phyloP scores from a whole-genome alignment of 2,797 vertebrate genomes.

The Varecia variegata region DNA sequence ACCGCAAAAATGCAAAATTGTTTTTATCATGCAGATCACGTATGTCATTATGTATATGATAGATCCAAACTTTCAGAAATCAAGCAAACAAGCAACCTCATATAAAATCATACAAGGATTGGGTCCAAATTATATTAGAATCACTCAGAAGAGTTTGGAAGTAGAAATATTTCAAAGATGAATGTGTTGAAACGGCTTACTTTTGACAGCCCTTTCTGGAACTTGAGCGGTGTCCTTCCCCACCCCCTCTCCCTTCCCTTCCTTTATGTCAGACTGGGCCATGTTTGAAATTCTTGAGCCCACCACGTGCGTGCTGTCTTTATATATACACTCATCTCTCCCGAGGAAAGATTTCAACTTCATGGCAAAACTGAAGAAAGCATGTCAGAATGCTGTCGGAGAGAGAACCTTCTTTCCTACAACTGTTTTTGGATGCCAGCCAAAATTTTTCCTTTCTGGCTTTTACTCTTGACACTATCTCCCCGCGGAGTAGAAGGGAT shows the following conservation, averaged over 20 bases:
- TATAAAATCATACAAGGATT: conserved; percentile 32
- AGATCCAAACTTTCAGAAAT: background rate
- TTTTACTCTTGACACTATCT: conserved; percentile 82
- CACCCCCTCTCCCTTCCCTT: background rate
- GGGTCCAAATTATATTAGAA: conserved; percentile 67
- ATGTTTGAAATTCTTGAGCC: conserved; percentile 79
- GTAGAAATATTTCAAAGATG: conserved; percentile 76
- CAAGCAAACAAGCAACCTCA: conserved; percentile 64
- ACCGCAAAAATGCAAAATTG: conserved; percentile 30
- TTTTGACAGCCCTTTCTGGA: conserved; percentile 75
- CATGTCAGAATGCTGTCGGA: conserved; percentile 71
- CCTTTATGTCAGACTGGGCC: conserved; percentile 65
- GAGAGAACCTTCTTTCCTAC: conserved; percentile 72
- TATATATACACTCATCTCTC: conserved; percentile 75
- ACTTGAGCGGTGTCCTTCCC: background rate
- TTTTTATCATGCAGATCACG: conserved; percentile 35
- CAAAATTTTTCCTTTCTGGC: conserved; percentile 76
- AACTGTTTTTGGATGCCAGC: conserved; percentile 80
- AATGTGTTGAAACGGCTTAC: conserved; percentile 70
- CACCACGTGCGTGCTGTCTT: conserved; percentile 49
- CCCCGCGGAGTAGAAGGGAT: conserved; percentile 67
- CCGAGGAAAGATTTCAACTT: conserved; percentile 82
- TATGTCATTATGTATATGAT: conserved; percentile 43
- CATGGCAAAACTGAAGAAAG: conserved; percentile 81
- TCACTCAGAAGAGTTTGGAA: conserved; percentile 39